Evolutionary conservation across 2,113 vertebrate species (phyloP).

Genomic region (Dermatemys mawii): DNA sequence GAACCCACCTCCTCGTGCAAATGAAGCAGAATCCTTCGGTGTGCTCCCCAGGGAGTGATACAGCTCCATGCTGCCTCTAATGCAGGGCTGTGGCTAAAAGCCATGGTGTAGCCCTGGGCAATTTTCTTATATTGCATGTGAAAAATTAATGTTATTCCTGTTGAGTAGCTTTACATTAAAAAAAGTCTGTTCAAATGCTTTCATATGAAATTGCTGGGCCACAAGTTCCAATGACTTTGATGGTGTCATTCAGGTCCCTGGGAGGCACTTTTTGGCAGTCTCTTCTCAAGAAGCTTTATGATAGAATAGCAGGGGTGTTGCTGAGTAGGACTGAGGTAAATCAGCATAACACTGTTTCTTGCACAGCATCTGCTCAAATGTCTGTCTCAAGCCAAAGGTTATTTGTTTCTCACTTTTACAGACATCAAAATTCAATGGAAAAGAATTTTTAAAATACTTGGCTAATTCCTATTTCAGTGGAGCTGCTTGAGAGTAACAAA

Average conservation of each 20-base stretch:
- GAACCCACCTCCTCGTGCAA: conserved; percentile 31
- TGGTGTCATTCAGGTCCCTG: neutral
- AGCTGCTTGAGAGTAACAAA: neutral
- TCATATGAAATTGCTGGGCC: neutral
- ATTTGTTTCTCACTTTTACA: neutral
- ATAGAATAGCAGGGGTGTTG: neutral
- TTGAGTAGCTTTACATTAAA: neutral
- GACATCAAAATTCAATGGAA: neutral
- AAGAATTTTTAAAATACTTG: neutral
- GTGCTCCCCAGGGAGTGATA: neutral
- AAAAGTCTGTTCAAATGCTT: neutral
- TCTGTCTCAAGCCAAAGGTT: neutral
- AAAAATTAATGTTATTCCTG: conserved; percentile 1
- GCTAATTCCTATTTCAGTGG: neutral
- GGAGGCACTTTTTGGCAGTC: neutral
- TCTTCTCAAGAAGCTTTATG: neutral
- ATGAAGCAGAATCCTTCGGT: neutral
- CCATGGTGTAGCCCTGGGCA: neutral
- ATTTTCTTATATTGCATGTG: neutral
- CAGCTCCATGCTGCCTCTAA: neutral
- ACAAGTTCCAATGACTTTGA: neutral
- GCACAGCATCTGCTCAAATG: neutral
- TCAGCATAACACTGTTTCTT: neutral
- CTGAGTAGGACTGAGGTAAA: neutral
- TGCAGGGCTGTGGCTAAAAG: neutral